Base-by-base conservation (phyloP, 2,113 vertebrate species). In the Phoxinus phoxinus region DNA sequence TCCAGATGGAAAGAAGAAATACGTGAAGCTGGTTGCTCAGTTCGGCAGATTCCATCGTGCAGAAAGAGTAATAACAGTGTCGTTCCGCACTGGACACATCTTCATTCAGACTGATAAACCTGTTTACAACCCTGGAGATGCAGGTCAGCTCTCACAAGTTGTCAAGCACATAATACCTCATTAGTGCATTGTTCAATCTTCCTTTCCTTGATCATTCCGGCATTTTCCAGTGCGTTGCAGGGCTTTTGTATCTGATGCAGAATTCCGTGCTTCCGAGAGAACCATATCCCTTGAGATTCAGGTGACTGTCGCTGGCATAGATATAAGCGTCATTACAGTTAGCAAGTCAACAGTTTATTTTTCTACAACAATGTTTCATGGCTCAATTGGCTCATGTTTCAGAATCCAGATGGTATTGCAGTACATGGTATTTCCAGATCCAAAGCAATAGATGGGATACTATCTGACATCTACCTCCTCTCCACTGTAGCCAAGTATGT, bases 101-200 rank as follows among this genome's bases (percentile, higher is more conserved):
- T 94, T 94, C 88, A 93, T 95, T 85, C 94, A 95, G 91, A 94
- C 94, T 0, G 94, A 95, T 90, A 94, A 95, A 83, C 94, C 94
- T 53, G 84, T 95, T 79, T 95, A 94, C 73, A 95, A 95, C 48
- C 94, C 94, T 0, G 93, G 94, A 87, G 93, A 94, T 23, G 90
- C 61, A 0, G 92, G 94, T 95, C 85, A 88, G 85, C 27, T 58
- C 17, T 85, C 76, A 44, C 48, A 85, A n/a, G 6, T 11, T n/a
- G 53, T 78, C 8, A 1, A 67, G 6, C 2, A 15, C 27, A 23
- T 56, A 23, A 9, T 9, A 23, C 0, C 0, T 9, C 7, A 56
- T 56, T 56, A 19, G 7, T 56, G 19, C 53, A 56, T 2, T 73
- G 1, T 25, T 73, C 4, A n/a, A 3, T 25, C 59, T 27, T 3